phyloP scores from a whole-genome alignment of 2,797 vertebrate genomes.

The Perodicticus potto region DNA sequence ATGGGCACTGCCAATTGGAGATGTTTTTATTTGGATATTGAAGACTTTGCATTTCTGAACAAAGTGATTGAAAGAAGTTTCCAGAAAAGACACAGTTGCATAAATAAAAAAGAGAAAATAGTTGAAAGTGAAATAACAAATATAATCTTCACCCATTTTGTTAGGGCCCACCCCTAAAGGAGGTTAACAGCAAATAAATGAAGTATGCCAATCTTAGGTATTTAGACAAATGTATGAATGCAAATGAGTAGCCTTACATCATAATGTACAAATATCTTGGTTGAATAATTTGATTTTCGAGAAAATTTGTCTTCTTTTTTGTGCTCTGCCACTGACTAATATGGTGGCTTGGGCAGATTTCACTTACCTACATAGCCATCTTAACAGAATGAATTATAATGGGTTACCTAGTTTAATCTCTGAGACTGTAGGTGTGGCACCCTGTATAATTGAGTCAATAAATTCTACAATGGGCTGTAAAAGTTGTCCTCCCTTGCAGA shows the following conservation, averaged over 20 bases:
- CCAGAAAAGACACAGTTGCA: background rate
- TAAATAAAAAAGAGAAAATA: background rate
- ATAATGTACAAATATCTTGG: background rate
- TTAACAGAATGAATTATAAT: too few species aligned
- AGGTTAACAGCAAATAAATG: background rate
- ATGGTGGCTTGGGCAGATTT: fast-evolving
- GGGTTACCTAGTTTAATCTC: too few species aligned
- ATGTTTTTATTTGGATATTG: background rate
- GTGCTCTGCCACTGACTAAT: background rate
- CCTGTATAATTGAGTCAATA: too few species aligned
- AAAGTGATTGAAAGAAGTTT: background rate
- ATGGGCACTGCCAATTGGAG: background rate
- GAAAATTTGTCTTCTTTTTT: background rate
- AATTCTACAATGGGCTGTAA: too few species aligned
- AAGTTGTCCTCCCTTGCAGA: too few species aligned
- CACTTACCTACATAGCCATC: background rate
- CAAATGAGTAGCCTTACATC: background rate
- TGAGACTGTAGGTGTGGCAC: too few species aligned
- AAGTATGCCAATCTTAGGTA: background rate
- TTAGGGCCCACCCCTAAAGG: background rate
- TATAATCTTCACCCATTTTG: background rate
- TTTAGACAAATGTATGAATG: background rate
- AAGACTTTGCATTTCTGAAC: background rate
- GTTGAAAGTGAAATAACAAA: background rate
- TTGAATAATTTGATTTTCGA: background rate